Percentiles rank a stretch among this genome's conserved stretches.
Evolutionary conservation across 1,140 invertebrate species (phyloP).

Genomic region (Octopus bimaculoides): DNA sequence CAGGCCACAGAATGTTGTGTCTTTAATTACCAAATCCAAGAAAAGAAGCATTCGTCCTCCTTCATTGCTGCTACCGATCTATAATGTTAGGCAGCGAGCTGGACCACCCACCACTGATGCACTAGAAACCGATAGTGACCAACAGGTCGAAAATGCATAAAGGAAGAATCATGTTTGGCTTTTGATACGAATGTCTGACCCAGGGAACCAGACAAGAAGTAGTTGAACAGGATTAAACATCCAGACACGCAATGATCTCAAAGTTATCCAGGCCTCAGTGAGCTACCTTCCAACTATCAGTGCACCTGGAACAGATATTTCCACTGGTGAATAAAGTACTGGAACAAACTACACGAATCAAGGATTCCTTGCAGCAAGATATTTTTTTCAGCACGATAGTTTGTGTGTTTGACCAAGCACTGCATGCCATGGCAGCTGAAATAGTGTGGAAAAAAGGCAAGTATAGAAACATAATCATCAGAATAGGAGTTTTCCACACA

Average conservation of each 20-base stretch:
- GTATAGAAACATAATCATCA: slow-evolving; percentile 21
- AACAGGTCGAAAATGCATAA: no score
- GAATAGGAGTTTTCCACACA: slow-evolving; percentile 32
- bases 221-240: slow-evolving; percentile 17
- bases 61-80: neutral
- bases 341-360: no score
- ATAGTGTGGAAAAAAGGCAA: slow-evolving; percentile 19
- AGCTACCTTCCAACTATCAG: slow-evolving; percentile 18
- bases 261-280: neutral
- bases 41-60: slow-evolving; percentile 4
- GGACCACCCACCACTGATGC: neutral
- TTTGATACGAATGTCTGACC: neutral
- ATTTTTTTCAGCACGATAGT: no score
- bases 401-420: no score
- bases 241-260: neutral
- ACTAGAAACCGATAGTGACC: neutral
- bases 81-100: slow-evolving; percentile 14
- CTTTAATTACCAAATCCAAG: slow-evolving; percentile 1
- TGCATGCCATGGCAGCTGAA: slow-evolving; percentile 24
- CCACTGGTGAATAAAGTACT: no score
- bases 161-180: neutral
- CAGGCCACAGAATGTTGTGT: no score
- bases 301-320: no score
- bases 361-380: no score
- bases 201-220: no score